Evolutionary conservation across 2,888 invertebrate species (phyloP).

Genomic region (Mesochorus sp.): DNA sequence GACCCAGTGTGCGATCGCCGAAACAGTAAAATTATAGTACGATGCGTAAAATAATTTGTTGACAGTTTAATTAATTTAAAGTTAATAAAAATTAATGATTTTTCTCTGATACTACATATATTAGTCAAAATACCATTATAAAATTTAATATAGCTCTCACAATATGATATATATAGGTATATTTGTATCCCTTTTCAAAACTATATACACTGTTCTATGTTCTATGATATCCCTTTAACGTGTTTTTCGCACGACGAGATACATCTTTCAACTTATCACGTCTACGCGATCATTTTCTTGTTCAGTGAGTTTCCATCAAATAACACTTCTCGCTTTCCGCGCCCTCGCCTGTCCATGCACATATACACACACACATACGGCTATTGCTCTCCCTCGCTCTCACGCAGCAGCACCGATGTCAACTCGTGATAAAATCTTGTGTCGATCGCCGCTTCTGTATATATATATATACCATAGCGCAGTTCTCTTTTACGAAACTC

Average conservation of each 20-base stretch:
- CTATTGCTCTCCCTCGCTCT: conserved; percentile 33
- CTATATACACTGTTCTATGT: too few species aligned
- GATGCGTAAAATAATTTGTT: too few species aligned
- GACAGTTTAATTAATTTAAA: too few species aligned
- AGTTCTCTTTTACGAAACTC: too few species aligned
- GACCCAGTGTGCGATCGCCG: too few species aligned
- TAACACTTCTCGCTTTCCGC: conserved; percentile 68
- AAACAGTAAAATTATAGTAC: too few species aligned
- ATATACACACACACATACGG: not conserved
- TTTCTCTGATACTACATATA: too few species aligned
- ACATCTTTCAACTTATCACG: conserved; percentile 28
- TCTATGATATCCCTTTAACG: not conserved
- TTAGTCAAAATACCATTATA: not conserved
- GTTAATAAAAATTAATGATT: too few species aligned
- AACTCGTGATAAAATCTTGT: conserved; percentile 66
- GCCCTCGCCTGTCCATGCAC: conserved; percentile 21
- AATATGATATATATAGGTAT: not conserved
- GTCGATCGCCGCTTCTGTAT: conserved; percentile 47
- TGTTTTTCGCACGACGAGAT: conserved; percentile 14
- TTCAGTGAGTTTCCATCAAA: conserved; percentile 74
- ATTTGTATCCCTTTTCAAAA: not conserved
- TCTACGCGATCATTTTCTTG: conserved; percentile 70
- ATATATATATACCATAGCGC: too few species aligned
- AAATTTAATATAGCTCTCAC: not conserved
- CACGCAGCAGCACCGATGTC: too few species aligned